Evolutionary conservation across 2,888 invertebrate genomes (phyloP).

Genomic region (Hirtodrosophila confusa): DNA sequence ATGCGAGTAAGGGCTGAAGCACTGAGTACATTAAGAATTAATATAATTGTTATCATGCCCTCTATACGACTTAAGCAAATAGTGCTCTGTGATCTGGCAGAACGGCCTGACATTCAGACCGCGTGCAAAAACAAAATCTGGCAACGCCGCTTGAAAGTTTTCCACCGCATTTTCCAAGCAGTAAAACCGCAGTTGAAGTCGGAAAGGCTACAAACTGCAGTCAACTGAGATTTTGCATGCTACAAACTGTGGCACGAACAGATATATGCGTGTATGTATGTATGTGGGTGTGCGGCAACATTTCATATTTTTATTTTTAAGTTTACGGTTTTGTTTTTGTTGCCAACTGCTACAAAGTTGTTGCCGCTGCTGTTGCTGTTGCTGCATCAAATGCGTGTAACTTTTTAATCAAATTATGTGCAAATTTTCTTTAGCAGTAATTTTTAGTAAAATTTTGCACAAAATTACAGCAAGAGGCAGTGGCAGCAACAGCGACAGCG

Average conservation of each 20-base stretch:
- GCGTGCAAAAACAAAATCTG: constrained; percentile 11
- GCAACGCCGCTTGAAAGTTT: constrained; percentile 37
- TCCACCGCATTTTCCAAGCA: constrained; percentile 46
- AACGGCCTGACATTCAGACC: constrained; percentile 18
- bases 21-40: constrained; percentile 25
- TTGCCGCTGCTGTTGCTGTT: constrained; percentile 40
- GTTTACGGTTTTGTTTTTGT: background rate
- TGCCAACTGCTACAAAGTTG: constrained; percentile 49
- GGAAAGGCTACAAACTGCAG: constrained; percentile 43
- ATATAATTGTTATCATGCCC: constrained; percentile 50
- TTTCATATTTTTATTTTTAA: constrained; percentile 35
- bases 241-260: constrained; percentile 6
- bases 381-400: constrained; percentile 74
- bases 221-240: constrained; percentile 42
- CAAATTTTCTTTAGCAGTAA: constrained; percentile 79
- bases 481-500: background rate
- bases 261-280: constrained; percentile 4
- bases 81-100: constrained; percentile 8
- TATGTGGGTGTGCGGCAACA: constrained; percentile 3
- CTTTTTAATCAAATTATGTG: constrained; percentile 80
- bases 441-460: constrained; percentile 74
- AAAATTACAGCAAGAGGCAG: constrained; percentile 54
- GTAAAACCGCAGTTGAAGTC: constrained; percentile 61
- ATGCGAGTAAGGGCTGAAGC: background rate
- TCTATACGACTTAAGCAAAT: background rate